A percentile compares a stretch with the other conserved stretches of the same genome.
These are phyloP conservation scores for Chrysocyon brachyurus DNA, from an alignment of 2,797 vertebrate genomes.

Conservation along the genomic window DNA sequence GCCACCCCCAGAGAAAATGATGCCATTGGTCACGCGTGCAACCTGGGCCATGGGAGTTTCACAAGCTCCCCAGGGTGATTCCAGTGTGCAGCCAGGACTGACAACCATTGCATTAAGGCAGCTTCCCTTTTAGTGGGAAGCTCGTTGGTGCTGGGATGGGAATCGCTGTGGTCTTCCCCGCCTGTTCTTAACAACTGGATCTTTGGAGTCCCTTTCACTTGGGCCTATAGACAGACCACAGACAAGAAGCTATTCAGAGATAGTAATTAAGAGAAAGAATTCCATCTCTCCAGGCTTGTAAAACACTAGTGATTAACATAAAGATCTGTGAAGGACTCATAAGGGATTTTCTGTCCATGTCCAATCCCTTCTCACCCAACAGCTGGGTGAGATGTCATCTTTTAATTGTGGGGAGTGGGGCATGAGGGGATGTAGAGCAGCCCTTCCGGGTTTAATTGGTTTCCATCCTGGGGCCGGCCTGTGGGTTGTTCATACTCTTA, in stretches of 20 bases:
- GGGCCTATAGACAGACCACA: neutral
- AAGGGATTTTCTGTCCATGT: neutral
- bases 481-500: neutral
- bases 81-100: rapidly evolving
- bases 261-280: neutral
- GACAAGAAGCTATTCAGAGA: neutral
- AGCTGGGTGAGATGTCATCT: neutral
- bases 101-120: rapidly evolving
- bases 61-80: neutral
- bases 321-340: neutral
- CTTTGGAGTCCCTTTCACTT: neutral
- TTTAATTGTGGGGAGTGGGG: neutral
- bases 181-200: neutral
- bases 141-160: rapidly evolving
- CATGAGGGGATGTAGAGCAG: neutral
- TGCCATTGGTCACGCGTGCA: neutral
- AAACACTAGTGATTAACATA: neutral
- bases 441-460: neutral
- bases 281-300: neutral
- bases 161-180: neutral
- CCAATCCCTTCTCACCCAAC: neutral
- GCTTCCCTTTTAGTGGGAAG: neutral
- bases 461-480: neutral
- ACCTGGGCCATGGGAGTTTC: neutral
- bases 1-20: neutral